Conservation (phyloP, 2,113 vertebrate genomes). For the Gadus chalcogrammus region DNA sequence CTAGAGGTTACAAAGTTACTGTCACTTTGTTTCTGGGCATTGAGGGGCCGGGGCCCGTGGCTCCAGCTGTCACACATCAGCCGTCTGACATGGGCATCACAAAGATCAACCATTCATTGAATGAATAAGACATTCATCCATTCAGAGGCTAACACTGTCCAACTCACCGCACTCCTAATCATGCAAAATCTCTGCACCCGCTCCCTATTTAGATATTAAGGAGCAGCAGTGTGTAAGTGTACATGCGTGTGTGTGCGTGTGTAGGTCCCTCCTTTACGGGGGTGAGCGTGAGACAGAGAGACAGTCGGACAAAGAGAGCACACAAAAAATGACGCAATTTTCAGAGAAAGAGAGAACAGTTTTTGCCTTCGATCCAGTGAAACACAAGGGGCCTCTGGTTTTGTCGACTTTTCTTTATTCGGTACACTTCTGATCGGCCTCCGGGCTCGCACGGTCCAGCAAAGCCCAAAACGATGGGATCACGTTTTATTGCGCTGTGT, state of each 20-base stretch:
- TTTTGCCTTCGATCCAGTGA: too few species aligned
- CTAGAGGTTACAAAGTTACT: conserved; percentile 13
- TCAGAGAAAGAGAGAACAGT: too few species aligned
- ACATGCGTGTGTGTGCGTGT: not conserved
- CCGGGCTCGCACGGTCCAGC: too few species aligned
- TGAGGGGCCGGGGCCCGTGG: too few species aligned
- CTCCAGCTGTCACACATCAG: not conserved
- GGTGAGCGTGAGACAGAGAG: too few species aligned
- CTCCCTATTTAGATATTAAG: not conserved
- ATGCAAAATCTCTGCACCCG: not conserved
- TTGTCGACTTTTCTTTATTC: too few species aligned
- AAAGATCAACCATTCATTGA: not conserved
- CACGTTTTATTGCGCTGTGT: not conserved
- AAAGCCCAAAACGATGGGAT: too few species aligned
- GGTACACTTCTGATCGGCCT: too few species aligned
- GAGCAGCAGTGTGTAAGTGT: not conserved
- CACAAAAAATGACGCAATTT: too few species aligned
- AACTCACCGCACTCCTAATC: not conserved
- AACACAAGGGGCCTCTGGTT: too few species aligned
- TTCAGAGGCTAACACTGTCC: not conserved
- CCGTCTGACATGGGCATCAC: not conserved
- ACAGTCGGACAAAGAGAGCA: too few species aligned
- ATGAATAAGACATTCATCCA: not conserved
- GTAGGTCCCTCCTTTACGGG: too few species aligned
- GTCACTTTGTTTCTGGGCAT: conserved; percentile 5